phyloP scores from a whole-genome alignment of 2,113 vertebrate species.

The Eclectus roratus region DNA sequence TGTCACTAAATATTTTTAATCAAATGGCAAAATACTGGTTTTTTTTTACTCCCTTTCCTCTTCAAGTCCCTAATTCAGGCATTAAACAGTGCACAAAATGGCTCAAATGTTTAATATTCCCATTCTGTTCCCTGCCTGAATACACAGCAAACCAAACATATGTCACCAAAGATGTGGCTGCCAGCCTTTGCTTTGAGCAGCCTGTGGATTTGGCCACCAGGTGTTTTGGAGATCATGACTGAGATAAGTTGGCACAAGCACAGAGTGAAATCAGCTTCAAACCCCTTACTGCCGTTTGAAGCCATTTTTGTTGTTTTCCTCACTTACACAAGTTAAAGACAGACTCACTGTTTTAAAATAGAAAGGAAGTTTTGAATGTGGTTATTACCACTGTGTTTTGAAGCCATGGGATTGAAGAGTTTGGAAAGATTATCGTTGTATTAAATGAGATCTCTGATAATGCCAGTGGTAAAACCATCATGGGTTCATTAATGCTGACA shows the following conservation, averaged over 20 bases:
- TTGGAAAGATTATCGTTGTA: neutral
- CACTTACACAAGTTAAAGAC: neutral
- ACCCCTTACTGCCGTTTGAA: accelerated
- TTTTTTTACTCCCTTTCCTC: neutral
- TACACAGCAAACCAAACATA: neutral
- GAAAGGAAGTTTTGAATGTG: neutral
- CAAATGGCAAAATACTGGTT: neutral
- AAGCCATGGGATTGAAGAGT: neutral
- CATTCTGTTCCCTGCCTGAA: neutral
- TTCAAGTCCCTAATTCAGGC: neutral
- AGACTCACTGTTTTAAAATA: neutral
- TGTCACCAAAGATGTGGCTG: neutral
- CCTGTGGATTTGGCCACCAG: neutral
- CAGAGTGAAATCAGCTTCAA: neutral
- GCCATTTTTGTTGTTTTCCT: neutral
- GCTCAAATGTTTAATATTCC: neutral
- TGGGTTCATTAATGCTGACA: neutral
- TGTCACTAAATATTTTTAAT: neutral
- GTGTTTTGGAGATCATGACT: neutral
- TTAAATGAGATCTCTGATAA: neutral
- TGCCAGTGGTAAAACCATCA: neutral
- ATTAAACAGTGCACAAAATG: neutral
- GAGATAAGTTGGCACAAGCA: neutral
- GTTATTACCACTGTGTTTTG: neutral
- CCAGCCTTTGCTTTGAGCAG: neutral